Evolutionary conservation across 2,113 vertebrate genomes (phyloP), one percentile per base, ranked within the genome.

Genomic region (Colaptes auratus): DNA sequence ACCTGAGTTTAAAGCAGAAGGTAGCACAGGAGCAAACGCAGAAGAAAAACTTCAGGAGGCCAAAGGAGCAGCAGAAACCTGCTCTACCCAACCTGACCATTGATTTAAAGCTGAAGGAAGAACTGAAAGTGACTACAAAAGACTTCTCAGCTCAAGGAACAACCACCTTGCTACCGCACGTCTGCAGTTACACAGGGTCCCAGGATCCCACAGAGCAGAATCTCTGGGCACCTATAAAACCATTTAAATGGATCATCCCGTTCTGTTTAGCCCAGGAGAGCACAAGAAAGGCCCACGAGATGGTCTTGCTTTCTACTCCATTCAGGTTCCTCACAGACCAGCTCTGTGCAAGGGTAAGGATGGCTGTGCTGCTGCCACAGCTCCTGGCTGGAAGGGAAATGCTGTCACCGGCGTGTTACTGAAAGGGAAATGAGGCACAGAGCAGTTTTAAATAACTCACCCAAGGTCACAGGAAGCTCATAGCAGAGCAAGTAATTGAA

Each of bases 381-480:
- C 53, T 88, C 60, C 90, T 33, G 79, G 64, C 36, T 91, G 88
- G 80, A 86, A 92, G 80, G 88, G 81, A 95, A 96, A 93, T 58
- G 83, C 58, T 89, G 89, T 95, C 92, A 88, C 71, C 1, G 1
- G 12, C 10, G 5, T n/a, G 58, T 53, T 67, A 74, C 75, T 92
- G 82, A 88, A 95, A 92, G 70, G 94, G 91, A 93, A 94, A 78
- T 85, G 89, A 90, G 56, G 89, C 89, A 89, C 89, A 66, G 81
- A 87, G 60, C 74, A 59, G 70, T 70, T 81, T 76, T 77, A 82
- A 93, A 73, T 79, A 85, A 87, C 84, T 93, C 0, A 0, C 14
- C 55, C 92, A 92, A 93, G 84, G 95, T 92, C 84, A 85, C 71
- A 90, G 89, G 91, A 96, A 96, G 83, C 90, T 88, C 74, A 71